Evolutionary conservation across 2,113 vertebrate species (phyloP), one percentile per base, ranked within the genome.

Genomic region (Pandion haliaetus): DNA sequence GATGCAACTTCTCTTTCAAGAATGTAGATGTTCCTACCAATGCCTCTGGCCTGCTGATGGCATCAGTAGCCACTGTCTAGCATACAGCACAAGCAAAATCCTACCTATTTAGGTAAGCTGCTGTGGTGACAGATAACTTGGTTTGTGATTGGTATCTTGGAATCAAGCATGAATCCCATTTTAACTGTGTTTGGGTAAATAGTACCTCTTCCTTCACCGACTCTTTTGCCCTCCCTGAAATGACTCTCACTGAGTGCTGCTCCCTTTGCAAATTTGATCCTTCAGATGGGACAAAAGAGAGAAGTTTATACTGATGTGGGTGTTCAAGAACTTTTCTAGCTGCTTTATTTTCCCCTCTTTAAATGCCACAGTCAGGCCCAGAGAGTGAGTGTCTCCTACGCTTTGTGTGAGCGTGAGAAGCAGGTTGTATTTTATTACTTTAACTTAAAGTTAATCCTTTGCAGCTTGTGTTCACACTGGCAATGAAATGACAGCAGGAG

Each of bases 401-500:
- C 58, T 58, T 84, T 47, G 11, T 86, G 62, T 77, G 62, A 93
- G 66, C 1, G 0, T 91, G 76, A 96, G 81, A 59, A 82, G 50
- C 20, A 84, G 24, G 76, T 84, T 94, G 47, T 89, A 36, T 93
- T 94, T 94, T 86, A 91, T 95, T 91, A 83, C 72, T 86, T 84
- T 66, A 76, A 82, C 1, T 93, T 78, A 67, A 78, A 73, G 59
- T 55, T 91, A 92, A 91, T 96, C 45, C 50, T 86, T 83, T 97
- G 83, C 86, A 79, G 50, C 59, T 91, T 91, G 65, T 91, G 83
- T 84, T 97, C 89, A 82, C n/a, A 55, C 61, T 89, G 91, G 80
- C 80, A 81, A 78, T 71, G 93, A 93, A 95, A 81, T 86, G 76
- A 86, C 95, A 94, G 91, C 76, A 71, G 72, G 59, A 95, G 55